These are phyloP conservation scores for Leucoraja erinaceus DNA, from an alignment of 2,113 vertebrate genomes.

Conservation along the genomic window DNA sequence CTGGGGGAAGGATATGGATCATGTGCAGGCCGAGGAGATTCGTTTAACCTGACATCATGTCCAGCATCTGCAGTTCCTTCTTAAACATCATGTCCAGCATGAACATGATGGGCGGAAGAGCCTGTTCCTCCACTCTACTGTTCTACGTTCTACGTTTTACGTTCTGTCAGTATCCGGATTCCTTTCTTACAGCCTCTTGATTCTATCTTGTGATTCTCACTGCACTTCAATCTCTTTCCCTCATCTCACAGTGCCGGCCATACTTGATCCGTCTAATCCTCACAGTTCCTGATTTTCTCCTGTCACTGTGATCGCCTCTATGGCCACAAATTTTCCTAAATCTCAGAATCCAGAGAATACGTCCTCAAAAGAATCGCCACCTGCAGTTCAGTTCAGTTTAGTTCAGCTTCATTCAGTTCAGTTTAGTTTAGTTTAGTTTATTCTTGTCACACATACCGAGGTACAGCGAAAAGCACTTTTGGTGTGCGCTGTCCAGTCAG, in stretches of 20 bases:
- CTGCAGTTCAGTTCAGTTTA: not conserved
- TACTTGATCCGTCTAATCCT: not conserved
- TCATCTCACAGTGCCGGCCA: not conserved
- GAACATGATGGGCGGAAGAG: no score
- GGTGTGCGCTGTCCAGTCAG: no score
- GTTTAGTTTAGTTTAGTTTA: no score
- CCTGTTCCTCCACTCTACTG: no score
- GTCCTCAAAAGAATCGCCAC: not conserved
- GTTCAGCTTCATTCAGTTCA: not conserved
- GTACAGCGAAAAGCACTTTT: no score
- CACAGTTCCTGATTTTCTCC: not conserved
- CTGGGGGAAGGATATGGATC: no score
- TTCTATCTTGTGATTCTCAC: not conserved
- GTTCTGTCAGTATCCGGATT: not conserved
- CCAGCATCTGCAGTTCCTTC: no score
- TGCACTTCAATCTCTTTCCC: not conserved
- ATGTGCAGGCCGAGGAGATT: no score
- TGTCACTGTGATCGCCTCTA: not conserved
- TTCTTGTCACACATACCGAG: no score
- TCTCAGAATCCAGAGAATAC: not conserved
- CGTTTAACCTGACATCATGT: no score
- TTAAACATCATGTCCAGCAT: no score
- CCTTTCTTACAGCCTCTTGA: not conserved
- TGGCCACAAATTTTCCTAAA: not conserved
- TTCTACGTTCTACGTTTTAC: no score